Base-by-base conservation (phyloP, 2,888 invertebrate genomes). In the Cheiracanthium punctorium region DNA sequence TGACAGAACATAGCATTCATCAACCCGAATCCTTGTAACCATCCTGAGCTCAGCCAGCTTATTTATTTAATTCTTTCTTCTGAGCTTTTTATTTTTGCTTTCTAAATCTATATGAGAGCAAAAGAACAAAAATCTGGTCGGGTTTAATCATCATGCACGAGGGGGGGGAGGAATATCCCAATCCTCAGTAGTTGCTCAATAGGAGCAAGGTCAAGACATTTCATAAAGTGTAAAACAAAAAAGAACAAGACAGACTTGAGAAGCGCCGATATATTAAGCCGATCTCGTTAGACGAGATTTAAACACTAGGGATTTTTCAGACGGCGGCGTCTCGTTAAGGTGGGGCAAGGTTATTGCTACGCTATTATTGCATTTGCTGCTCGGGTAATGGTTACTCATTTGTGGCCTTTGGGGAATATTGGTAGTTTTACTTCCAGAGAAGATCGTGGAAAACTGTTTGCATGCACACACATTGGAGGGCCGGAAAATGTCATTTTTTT, bases 201-300 rank as follows among this genome's bases (percentile, higher is more conserved):
- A 2, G 58, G 58, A 24, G 58, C 58, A 58, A 58, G 58, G 58
- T 58, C 58, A 58, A 58, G 24, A 58, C 12, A 24, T 58, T 58
- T 58, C 58, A 58, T 58, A 58, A 58, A 58, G n/a, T n/a, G n/a
- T n/a, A n/a, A n/a, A n/a, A n/a, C n/a, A n/a, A n/a, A n/a, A n/a
- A n/a, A n/a, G n/a, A n/a, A n/a, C n/a, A n/a, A n/a, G n/a, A 37
- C 37, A 37, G 37, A 37, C 7, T n/a, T 48, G 17, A 10, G 24
- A 58, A 24, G 20, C 12, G 58, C 12, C 58, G 48, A 48, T 24
- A 24, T 4, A 58, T 4, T 82, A 52, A 64, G 76, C 52, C 30
- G 41, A 37, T 76, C 82, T 82, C 70, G 82, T 82, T 82, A 82
- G 76, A 82, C 82, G 70, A 82, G 82, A 76, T 76, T 76, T 70